Base-by-base conservation (phyloP, 2,888 invertebrate genomes). In the Meta bourneti region DNA sequence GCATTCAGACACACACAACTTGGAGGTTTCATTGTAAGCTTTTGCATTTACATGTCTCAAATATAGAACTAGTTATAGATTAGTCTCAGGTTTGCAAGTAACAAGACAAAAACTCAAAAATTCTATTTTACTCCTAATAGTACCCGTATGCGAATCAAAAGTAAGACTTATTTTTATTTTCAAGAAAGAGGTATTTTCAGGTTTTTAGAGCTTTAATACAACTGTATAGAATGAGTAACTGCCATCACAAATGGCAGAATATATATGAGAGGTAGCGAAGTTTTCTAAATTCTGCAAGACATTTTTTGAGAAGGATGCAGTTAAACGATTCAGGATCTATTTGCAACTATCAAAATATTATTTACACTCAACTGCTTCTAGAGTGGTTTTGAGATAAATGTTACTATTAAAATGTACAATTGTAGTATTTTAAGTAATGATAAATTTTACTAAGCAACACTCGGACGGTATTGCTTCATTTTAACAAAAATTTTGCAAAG, bases 61-160 rank as follows among this genome's bases (percentile, higher is more conserved):
- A 61, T 61, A 61, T 61, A 61, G 16, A 61, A 61, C 61, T 61
- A 61, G 61, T 16, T 16, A 61, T 61, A 61, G 11, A 61, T 61
- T 61, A 61, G 61, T 61, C 16, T 61, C 16, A 61, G 61, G 13
- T 61, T 61, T 16, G 61, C 61, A 61, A 61, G 61, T 61, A 61
- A 61, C 61, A 61, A 61, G 61, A 77, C 78, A 78, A 78, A 78
- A 61, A 77, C 77, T 16, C 48, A 52, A 78, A 52, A 49, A 52
- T 52, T 78, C 52, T 52, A 78, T 52, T 78, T 61, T 84, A 84
- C 49, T 81, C 49, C 88, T 88, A 77, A 81, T 69, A 79, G 78
- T 90, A 90, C 89, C 89, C 89, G 89, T 90, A 83, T 90, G 84
- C 61, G 74, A 91, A 54, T 90, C 74, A 84, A 90, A 75, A 78